These are phyloP conservation scores for Synergus laeviventris DNA, from an alignment of 2,888 invertebrate species.

Conservation along the genomic window DNA sequence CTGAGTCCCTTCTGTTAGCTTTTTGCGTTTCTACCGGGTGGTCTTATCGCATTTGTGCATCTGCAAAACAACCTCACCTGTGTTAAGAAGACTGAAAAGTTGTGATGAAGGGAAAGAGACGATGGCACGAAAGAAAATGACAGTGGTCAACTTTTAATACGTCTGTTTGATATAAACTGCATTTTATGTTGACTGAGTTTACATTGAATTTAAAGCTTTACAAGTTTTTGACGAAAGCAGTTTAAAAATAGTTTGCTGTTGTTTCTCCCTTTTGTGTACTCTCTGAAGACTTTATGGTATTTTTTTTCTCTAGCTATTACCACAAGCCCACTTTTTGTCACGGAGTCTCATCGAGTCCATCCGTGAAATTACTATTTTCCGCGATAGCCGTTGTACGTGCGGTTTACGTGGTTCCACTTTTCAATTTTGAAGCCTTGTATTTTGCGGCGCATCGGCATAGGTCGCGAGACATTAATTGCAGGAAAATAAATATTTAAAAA, in stretches of 20 bases:
- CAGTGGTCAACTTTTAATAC: slow-evolving; percentile 42
- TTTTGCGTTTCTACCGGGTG: slow-evolving; percentile 56
- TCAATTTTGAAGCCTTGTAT: slow-evolving; percentile 43
- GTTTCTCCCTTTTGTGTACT: slow-evolving; percentile 44
- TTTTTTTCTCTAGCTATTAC: slow-evolving; percentile 47
- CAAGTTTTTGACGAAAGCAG: no score
- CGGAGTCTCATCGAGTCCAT: slow-evolving; percentile 45
- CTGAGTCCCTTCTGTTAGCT: slow-evolving; percentile 9
- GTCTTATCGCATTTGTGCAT: slow-evolving; percentile 65
- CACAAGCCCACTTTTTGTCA: slow-evolving; percentile 50
- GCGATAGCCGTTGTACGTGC: slow-evolving; percentile 50
- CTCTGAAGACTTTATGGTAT: slow-evolving; percentile 40
- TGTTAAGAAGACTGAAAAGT: slow-evolving; percentile 14
- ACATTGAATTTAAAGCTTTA: no score
- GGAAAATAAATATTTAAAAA: slow-evolving; percentile 16
- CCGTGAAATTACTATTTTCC: slow-evolving; percentile 60
- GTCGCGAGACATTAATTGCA: slow-evolving; percentile 14
- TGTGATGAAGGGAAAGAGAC: slow-evolving; percentile 33
- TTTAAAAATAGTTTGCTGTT: not conserved
- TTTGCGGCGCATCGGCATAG: slow-evolving; percentile 7
- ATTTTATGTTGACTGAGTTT: not conserved
- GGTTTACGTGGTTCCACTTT: slow-evolving; percentile 46
- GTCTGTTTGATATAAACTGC: not conserved
- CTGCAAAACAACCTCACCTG: slow-evolving; percentile 48
- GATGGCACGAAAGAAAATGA: slow-evolving; percentile 52